A percentile compares a stretch with the other conserved stretches of the same genome.
These are phyloP conservation scores for Zophobas morio DNA, from an alignment of 1,140 invertebrate species.

Conservation along the genomic window DNA sequence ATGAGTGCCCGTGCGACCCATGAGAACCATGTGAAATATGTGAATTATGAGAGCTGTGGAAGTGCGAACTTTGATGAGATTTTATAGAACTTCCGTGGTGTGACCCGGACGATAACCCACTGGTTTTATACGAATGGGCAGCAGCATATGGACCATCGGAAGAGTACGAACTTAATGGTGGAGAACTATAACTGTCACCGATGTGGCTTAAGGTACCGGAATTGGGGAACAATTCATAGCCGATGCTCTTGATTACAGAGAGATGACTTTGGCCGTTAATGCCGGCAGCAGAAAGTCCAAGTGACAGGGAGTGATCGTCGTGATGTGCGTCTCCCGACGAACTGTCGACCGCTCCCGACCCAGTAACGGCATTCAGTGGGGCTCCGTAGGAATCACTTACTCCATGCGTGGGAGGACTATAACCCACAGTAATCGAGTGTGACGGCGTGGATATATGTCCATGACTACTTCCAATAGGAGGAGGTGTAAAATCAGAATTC, in stretches of 20 bases:
- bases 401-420: slow-evolving; percentile 48
- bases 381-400: slow-evolving; percentile 66
- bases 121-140: slow-evolving; percentile 61
- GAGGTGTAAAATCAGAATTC: slow-evolving; percentile 67
- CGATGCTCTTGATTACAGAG: slow-evolving; percentile 68
- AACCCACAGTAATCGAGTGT: slow-evolving; percentile 8
- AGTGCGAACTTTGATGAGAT: neutral
- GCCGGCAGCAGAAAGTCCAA: slow-evolving; percentile 57
- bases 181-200: slow-evolving; percentile 69
- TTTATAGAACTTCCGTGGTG: slow-evolving; percentile 46
- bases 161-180: slow-evolving; percentile 69
- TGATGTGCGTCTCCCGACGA: slow-evolving; percentile 62
- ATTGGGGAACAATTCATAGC: slow-evolving; percentile 68
- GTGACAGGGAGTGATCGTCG: slow-evolving; percentile 43
- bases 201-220: slow-evolving; percentile 39
- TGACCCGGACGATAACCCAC: slow-evolving; percentile 51
- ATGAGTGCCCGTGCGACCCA: slow-evolving; percentile 53
- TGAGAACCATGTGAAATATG: slow-evolving; percentile 31
- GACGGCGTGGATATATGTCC: slow-evolving; percentile 5
- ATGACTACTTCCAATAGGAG: slow-evolving; percentile 61
- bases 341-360: slow-evolving; percentile 63
- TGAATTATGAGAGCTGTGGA: neutral
- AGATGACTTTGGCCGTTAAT: slow-evolving; percentile 62
- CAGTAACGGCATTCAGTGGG: slow-evolving; percentile 65
- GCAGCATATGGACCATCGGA: slow-evolving; percentile 70